phyloP scores from a whole-genome alignment of 2,113 vertebrate genomes.

The Bufo bufo region DNA sequence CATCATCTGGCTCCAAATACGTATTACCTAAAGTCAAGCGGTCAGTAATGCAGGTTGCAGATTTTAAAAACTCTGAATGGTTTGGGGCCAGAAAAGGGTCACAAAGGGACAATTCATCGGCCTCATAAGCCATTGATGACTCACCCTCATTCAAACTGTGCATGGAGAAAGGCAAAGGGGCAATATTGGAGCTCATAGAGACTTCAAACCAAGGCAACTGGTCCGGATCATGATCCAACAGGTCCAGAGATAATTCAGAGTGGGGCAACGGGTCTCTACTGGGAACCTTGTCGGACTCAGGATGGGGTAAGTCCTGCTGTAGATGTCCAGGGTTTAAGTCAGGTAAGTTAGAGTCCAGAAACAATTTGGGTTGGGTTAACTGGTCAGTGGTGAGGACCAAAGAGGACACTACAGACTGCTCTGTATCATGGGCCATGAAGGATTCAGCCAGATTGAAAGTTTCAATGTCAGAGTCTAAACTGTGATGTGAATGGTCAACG shows the following conservation, averaged over 20 bases:
- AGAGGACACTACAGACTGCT: background rate
- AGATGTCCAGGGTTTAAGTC: background rate
- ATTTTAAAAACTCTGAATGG: background rate
- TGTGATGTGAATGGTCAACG: background rate
- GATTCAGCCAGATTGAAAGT: background rate
- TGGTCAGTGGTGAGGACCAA: background rate
- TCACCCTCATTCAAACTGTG: background rate
- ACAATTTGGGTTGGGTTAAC: background rate
- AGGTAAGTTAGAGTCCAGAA: background rate
- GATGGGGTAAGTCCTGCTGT: background rate
- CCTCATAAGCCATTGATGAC: conserved; percentile 4
- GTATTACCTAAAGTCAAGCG: background rate
- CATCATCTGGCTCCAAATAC: background rate
- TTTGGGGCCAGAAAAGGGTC: background rate
- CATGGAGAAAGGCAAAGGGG: background rate
- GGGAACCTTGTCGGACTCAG: background rate
- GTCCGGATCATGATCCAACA: background rate
- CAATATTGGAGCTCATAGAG: background rate
- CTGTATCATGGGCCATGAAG: background rate
- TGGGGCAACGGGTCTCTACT: background rate
- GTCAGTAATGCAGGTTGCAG: background rate
- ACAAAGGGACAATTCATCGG: conserved; percentile 9
- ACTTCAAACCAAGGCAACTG: background rate
- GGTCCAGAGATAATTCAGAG: background rate
- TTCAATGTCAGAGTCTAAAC: background rate